These are phyloP conservation scores for Tyrannus savana DNA, from an alignment of 2,113 vertebrate genomes.

Conservation along the genomic window DNA sequence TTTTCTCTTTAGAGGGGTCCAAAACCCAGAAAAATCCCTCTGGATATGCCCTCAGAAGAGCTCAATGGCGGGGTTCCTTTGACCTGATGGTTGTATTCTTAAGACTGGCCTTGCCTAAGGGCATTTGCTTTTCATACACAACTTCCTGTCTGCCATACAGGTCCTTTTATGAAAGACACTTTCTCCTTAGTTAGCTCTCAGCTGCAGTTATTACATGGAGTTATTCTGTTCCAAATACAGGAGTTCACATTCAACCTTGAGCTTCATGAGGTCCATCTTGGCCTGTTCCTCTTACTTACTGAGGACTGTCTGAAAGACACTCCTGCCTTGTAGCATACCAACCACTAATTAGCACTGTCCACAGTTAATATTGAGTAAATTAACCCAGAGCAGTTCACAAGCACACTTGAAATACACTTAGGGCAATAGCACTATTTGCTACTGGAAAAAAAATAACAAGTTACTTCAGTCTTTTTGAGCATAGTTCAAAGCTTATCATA, in stretches of 20 bases:
- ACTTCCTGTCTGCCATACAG: not conserved
- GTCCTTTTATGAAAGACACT: not conserved
- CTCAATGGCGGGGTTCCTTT: not conserved
- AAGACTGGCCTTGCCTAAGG: not conserved
- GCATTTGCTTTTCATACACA: not conserved
- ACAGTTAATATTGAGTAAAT: not conserved
- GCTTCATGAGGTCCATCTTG: not conserved
- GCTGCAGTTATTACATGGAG: not conserved
- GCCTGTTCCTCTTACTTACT: not conserved
- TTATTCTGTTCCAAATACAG: not conserved
- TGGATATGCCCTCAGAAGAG: not conserved
- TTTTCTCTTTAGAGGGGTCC: not conserved
- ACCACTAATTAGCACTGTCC: not conserved
- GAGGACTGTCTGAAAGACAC: not conserved
- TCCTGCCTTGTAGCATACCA: not conserved
- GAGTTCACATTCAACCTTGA: not conserved
- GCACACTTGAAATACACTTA: not conserved
- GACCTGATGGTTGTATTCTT: no score
- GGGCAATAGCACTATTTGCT: not conserved
- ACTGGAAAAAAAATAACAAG: not conserved
- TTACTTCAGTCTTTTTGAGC: not conserved
- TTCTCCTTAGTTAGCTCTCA: not conserved
- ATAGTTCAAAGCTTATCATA: not conserved
- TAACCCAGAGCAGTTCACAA: not conserved
- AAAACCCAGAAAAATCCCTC: not conserved